Evolutionary conservation across 2,797 vertebrate genomes (phyloP).

Genomic region (Chelonia mydas): DNA sequence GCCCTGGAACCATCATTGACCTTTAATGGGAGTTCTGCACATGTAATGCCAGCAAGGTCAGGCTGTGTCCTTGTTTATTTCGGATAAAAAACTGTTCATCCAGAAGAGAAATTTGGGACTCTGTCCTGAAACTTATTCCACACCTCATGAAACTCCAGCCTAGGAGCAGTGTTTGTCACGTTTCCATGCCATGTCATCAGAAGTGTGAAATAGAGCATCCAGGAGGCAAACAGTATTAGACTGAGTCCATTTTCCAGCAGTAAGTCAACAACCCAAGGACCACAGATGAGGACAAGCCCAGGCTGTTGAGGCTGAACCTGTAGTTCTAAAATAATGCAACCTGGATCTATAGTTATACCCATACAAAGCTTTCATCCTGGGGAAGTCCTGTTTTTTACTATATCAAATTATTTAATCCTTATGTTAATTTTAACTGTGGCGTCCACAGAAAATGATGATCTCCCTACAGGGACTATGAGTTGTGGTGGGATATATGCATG

Average conservation of each 20-base stretch:
- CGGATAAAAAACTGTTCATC: background rate
- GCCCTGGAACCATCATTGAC: background rate
- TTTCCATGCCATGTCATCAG: background rate
- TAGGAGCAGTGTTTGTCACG: background rate
- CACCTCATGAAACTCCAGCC: background rate
- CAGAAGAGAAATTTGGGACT: background rate
- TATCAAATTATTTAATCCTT: background rate
- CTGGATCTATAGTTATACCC: background rate
- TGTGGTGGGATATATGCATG: background rate
- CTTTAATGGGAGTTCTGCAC: background rate
- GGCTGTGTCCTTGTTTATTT: background rate
- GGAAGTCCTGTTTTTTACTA: background rate
- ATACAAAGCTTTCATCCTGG: background rate
- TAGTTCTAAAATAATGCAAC: background rate
- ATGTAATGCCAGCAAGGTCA: background rate
- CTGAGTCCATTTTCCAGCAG: conserved; percentile 4
- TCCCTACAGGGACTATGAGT: background rate
- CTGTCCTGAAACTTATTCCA: background rate
- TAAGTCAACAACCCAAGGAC: background rate
- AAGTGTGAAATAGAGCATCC: background rate
- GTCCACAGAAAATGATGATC: background rate
- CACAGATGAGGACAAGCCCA: background rate
- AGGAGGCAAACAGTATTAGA: background rate
- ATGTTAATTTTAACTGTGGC: background rate
- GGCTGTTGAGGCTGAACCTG: background rate